Conservation (phyloP, 2,797 vertebrate species). For the Meda fulgida region DNA sequence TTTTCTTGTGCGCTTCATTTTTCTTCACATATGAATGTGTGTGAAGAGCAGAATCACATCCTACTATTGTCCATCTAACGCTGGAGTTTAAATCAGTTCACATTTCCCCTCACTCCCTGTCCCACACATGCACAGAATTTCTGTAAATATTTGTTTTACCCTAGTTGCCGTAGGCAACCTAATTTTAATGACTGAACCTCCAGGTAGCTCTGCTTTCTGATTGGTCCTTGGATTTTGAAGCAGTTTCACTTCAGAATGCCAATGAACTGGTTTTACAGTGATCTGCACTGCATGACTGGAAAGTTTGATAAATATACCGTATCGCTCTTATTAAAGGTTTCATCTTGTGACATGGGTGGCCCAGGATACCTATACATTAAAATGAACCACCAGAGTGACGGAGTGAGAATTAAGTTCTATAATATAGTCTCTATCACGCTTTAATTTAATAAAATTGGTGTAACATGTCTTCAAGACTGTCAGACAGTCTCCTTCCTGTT, state of each 20-base stretch:
- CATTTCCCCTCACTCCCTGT: neutral
- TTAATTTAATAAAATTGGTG: slow-evolving; percentile 20
- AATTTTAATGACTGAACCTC: slow-evolving; percentile 28
- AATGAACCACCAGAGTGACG: neutral
- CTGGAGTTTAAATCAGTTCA: neutral
- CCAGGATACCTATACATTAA: neutral
- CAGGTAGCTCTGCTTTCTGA: neutral
- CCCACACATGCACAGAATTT: neutral
- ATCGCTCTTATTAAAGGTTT: slow-evolving; percentile 1
- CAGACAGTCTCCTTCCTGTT: slow-evolving; percentile 9
- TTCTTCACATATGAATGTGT: neutral
- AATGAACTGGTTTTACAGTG: slow-evolving; percentile 11
- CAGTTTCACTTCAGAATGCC: neutral
- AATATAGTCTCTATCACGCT: neutral
- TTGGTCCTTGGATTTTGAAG: slow-evolving; percentile 17
- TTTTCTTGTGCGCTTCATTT: neutral
- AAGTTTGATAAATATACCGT: slow-evolving; percentile 1
- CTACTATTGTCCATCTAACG: neutral
- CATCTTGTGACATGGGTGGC: neutral
- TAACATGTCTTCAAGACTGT: neutral
- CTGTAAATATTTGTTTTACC: slow-evolving; percentile 28
- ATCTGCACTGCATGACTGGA: slow-evolving; percentile 10
- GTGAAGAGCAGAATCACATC: neutral
- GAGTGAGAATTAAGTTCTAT: neutral
- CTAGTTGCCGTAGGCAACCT: neutral